Evolutionary conservation across 2,797 vertebrate species (phyloP).

Genomic region (Enteromius anoplus): DNA sequence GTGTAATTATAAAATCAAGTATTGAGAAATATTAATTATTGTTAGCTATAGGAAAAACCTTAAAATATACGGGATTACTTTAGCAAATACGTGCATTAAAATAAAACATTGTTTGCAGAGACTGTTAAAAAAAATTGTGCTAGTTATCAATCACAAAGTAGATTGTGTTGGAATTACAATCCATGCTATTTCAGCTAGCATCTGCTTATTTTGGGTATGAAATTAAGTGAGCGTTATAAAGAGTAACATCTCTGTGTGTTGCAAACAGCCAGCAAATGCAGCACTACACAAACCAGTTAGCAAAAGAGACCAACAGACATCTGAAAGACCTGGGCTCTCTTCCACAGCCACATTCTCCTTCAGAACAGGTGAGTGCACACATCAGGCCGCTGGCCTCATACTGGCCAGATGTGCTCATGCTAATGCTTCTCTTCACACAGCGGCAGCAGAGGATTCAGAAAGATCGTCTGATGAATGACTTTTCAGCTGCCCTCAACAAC

Average conservation of each 20-base stretch:
- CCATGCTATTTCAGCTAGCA: neutral
- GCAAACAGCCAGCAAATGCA: conserved; percentile 86
- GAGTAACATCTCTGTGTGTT: conserved; percentile 2
- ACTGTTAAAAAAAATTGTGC: neutral
- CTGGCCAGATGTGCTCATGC: neutral
- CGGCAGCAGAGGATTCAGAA: conserved; percentile 95
- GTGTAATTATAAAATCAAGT: neutral
- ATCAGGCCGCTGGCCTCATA: neutral
- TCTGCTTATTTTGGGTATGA: neutral
- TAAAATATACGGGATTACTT: neutral
- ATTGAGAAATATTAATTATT: neutral
- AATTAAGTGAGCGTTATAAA: neutral
- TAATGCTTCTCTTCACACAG: conserved; percentile 66
- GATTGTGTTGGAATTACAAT: neutral
- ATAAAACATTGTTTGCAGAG: neutral
- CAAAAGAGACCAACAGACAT: conserved; percentile 91
- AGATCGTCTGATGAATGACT: conserved; percentile 96
- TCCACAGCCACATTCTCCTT: conserved; percentile 80
- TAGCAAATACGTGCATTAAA: neutral
- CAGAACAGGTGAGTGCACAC: conserved; percentile 83
- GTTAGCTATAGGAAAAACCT: neutral
- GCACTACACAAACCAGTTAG: conserved; percentile 89
- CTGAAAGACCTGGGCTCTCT: conserved; percentile 88
- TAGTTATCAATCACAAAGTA: neutral
- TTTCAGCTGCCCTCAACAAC: conserved; percentile 92